Evolutionary conservation across 2,888 invertebrate species (phyloP).

Genomic region (Thysanoteuthis rhombus): DNA sequence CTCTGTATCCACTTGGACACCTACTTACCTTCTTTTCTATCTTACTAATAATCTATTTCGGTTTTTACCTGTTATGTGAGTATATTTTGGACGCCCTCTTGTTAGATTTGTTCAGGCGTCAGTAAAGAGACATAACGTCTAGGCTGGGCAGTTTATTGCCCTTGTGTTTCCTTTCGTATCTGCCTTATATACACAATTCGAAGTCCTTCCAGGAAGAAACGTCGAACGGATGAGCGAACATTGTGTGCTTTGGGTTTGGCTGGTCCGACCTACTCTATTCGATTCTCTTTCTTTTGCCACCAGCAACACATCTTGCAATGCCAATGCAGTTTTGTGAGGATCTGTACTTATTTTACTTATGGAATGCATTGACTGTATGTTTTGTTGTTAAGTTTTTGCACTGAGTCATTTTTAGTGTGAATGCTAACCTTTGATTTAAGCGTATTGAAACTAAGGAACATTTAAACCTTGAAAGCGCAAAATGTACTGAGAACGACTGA

Average conservation of each 20-base stretch:
- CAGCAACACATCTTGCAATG: neutral
- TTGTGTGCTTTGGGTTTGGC: neutral
- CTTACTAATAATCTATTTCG: neutral
- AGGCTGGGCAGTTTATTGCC: neutral
- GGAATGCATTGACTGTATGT: neutral
- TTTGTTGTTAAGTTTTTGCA: neutral
- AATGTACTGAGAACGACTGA: too few relatives aligned
- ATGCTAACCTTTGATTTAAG: too few relatives aligned
- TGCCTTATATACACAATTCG: neutral
- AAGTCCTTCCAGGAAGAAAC: neutral
- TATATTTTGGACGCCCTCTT: neutral
- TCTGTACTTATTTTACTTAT: neutral
- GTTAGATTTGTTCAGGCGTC: neutral
- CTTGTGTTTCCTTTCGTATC: neutral
- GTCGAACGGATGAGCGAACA: neutral
- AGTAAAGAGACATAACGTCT: neutral
- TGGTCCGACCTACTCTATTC: neutral
- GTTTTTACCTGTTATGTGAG: neutral
- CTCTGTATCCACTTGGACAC: neutral
- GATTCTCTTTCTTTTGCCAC: neutral
- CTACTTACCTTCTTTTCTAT: neutral
- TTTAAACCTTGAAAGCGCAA: too few relatives aligned
- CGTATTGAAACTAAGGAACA: too few relatives aligned
- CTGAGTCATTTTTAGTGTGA: too few relatives aligned
- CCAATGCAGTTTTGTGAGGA: neutral